Evolutionary conservation across 2,113 vertebrate species (phyloP).

Genomic region (Mustela nigripes): DNA sequence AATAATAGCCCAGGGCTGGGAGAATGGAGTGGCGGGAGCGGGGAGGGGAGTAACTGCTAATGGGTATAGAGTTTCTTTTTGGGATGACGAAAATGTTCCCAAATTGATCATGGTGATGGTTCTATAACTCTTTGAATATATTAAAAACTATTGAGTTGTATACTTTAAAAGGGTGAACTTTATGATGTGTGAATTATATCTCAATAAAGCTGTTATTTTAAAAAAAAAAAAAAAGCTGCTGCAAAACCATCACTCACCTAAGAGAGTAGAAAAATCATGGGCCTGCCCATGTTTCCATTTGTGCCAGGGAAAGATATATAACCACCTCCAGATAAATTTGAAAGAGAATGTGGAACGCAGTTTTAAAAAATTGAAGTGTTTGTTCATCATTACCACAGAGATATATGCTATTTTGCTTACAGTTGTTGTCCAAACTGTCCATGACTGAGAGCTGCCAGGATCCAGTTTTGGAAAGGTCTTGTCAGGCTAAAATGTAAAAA

Average conservation of each 20-base stretch:
- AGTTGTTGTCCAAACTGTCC: not conserved
- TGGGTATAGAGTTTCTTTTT: not conserved
- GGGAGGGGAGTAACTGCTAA: not conserved
- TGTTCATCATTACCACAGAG: not conserved
- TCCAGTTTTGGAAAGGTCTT: not conserved
- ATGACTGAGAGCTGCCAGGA: not conserved
- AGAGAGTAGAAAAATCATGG: not conserved
- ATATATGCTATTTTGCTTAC: not conserved
- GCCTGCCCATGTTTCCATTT: not conserved
- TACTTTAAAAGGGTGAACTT: not conserved
- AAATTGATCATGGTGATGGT: not conserved
- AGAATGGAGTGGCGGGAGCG: too few relatives aligned
- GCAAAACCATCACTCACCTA: not conserved
- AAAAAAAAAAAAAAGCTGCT: conserved; percentile 9
- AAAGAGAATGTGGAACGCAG: not conserved
- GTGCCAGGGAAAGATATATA: not conserved
- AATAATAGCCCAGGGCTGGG: not conserved
- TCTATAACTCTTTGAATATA: not conserved
- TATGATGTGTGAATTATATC: conserved; percentile 23
- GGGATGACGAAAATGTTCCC: not conserved
- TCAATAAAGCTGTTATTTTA: conserved; percentile 47
- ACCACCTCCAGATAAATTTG: not conserved
- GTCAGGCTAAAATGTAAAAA: not conserved
- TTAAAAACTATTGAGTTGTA: not conserved
- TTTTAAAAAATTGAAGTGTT: not conserved